Conservation (phyloP, 2,797 vertebrate species). For the Tapirus indicus region DNA sequence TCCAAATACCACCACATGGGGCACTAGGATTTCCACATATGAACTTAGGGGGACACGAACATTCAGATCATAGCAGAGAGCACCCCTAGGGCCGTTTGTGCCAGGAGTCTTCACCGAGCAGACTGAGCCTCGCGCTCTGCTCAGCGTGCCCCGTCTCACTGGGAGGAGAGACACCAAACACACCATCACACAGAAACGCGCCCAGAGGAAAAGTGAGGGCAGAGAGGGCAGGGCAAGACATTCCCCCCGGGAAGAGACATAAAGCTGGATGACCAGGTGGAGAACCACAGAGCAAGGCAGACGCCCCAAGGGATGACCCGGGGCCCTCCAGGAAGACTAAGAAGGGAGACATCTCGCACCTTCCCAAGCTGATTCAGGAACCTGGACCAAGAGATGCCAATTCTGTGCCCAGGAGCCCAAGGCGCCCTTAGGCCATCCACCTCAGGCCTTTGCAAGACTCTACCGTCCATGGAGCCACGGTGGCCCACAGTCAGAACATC, state of each 20-base stretch:
- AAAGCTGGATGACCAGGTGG: too few relatives aligned
- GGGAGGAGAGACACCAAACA: background rate
- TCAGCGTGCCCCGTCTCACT: background rate
- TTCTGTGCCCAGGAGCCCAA: background rate
- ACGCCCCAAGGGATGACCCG: too few relatives aligned
- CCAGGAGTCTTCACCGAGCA: background rate
- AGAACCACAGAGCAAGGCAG: background rate
- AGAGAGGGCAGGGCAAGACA: background rate
- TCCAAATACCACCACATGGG: background rate
- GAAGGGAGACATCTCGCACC: background rate
- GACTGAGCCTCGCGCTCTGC: background rate
- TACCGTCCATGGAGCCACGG: background rate
- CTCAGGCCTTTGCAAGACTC: background rate
- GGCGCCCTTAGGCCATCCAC: fast-evolving
- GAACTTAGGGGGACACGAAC: background rate
- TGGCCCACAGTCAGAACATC: background rate
- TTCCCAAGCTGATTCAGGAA: background rate
- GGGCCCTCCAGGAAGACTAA: background rate
- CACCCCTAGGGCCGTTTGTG: background rate
- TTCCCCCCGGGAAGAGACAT: background rate
- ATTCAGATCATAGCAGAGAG: background rate
- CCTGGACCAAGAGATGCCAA: too few relatives aligned
- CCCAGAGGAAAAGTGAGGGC: background rate
- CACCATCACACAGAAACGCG: background rate
- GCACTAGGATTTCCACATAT: background rate